Base-by-base conservation (phyloP, 2,113 vertebrate genomes). In the Ptychochromis oligacanthus region DNA sequence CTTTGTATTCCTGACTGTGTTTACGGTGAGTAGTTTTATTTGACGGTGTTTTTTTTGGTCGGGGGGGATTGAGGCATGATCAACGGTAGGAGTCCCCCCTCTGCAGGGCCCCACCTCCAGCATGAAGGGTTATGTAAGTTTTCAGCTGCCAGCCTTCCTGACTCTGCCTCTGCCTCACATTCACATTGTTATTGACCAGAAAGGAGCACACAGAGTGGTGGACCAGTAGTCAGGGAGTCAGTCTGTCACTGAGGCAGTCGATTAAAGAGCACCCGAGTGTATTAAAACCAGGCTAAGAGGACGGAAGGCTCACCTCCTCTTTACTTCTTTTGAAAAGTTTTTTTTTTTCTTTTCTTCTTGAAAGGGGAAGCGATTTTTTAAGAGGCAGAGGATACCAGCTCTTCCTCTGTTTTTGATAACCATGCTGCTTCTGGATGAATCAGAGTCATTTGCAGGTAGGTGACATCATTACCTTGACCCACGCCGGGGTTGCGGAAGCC, bases 351-450 rank as follows among this genome's bases (percentile, higher is more conserved):
- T 70, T 31, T 60, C 13, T 14, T 11, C 38, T 15, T 11, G 46
- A 52, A 59, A 84, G 36, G 60, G 34, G 36, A 80, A 11, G 24
- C 1, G 4, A 26, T 74, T 58, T 34, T 60, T 58, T 75, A 22
- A 64, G 58, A 89, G 81, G 52, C 70, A 49, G 65, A 86, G 74
- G 57, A 77, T 57, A 89, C 26, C 56, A 26, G 54, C 59, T 75
- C 56, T 83, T 77, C 26, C 46, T 86, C 58, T 88, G 86, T 28
- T n/a, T 36, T 24, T 13, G 2, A 72, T 46, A 84, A 89, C 43
- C 84, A 95, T 95, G 94, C 84, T 95, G 84, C 93, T 95, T 59
- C 84, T 95, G 89, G 93, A 95, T 20, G 94, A 95, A 82, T 58
- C 94, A 0, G 93, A 94, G 87, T 80, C 94, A 6, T 94, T 94